Evolutionary conservation across 2,888 invertebrate species (phyloP).

Genomic region (Pogonocherus hispidulus): DNA sequence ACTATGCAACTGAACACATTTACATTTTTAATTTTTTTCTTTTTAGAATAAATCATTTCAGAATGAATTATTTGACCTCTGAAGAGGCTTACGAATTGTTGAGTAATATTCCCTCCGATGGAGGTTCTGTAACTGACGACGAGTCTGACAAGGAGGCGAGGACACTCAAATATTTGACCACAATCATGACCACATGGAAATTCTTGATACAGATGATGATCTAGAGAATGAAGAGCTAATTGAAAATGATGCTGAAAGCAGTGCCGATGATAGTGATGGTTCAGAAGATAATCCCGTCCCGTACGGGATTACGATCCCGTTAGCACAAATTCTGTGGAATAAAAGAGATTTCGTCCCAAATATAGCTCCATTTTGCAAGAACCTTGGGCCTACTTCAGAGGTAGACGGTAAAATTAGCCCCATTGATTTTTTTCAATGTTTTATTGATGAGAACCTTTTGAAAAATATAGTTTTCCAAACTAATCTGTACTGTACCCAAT

Average conservation of each 20-base stretch:
- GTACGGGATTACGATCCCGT: too few species aligned
- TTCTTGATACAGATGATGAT: neutral
- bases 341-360: constrained; percentile 20
- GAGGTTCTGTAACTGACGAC: neutral
- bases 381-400: constrained; percentile 7
- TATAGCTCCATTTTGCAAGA: constrained; percentile 5
- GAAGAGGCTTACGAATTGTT: neutral
- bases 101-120: neutral
- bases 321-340: neutral
- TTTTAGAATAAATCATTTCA: neutral
- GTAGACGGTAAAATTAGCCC: neutral
- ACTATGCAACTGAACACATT: neutral
- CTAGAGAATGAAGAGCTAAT: neutral
- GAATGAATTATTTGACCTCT: neutral
- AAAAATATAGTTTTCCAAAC: neutral
- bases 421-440: constrained; percentile 4
- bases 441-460: constrained; percentile 13
- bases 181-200: neutral
- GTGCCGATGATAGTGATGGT: neutral
- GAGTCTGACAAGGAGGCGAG: neutral
- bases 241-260: neutral
- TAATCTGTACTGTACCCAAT: neutral
- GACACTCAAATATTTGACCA: neutral
- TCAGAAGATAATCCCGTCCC: constrained; percentile 15
- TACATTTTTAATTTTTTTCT: neutral